Percentiles rank a stretch among this genome's conserved stretches.
Conservation (phyloP, 2,113 vertebrate genomes). For the Podiceps cristatus region DNA sequence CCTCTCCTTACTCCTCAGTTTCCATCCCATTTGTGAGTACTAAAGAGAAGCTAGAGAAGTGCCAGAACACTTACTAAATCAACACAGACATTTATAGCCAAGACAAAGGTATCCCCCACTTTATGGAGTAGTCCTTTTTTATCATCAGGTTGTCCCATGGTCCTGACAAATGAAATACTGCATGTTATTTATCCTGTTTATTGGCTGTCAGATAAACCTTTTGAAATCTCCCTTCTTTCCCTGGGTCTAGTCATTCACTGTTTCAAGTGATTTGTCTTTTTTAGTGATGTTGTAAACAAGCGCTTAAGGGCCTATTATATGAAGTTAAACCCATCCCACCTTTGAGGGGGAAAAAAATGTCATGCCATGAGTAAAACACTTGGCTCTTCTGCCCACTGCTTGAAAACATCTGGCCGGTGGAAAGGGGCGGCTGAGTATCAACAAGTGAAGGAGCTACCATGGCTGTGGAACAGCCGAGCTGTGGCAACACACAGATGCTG, state of each 20-base stretch:
- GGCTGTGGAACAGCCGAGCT: background rate
- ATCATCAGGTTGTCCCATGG: constrained; percentile 37
- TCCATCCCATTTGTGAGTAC: background rate
- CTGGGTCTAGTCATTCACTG: background rate
- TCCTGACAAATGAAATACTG: constrained; percentile 54
- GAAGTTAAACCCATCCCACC: background rate
- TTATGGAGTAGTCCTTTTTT: constrained; percentile 49
- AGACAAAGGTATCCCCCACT: constrained; percentile 38
- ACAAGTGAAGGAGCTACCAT: background rate
- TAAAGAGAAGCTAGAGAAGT: background rate
- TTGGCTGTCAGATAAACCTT: constrained; percentile 56
- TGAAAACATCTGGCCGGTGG: background rate
- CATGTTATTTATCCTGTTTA: constrained; percentile 56
- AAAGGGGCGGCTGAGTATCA: background rate
- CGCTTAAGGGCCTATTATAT: constrained; percentile 1
- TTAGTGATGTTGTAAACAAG: constrained; percentile 55
- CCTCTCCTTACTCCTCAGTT: background rate
- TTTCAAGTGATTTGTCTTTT: constrained; percentile 46
- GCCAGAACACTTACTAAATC: constrained; percentile 44
- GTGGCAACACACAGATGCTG: background rate
- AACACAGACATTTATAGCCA: constrained; percentile 23
- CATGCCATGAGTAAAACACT: background rate
- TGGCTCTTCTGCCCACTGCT: background rate
- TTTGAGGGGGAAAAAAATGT: background rate
- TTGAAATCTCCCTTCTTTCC: constrained; percentile 25